phyloP scores from a whole-genome alignment of 2,113 vertebrate genomes.

The Callocephalon fimbriatum region DNA sequence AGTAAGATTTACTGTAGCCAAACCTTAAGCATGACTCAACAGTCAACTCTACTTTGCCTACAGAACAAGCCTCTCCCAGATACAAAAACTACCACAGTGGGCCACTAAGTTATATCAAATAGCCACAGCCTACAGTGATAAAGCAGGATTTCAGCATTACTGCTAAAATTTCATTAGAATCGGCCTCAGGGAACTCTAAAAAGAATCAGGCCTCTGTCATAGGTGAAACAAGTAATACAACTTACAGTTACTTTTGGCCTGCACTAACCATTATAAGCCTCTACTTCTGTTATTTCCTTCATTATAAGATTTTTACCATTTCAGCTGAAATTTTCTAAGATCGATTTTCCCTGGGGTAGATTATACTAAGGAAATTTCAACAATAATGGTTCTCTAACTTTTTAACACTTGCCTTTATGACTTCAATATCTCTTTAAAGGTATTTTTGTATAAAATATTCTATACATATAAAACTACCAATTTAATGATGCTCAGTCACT shows the following conservation, averaged over 20 bases:
- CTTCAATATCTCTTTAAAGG: not conserved
- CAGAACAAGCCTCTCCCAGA: not conserved
- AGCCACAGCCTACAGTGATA: not conserved
- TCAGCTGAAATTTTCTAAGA: not conserved
- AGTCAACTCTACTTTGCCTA: not conserved
- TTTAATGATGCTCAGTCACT: not conserved
- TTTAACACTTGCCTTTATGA: not conserved
- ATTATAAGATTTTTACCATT: not conserved
- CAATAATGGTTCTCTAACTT: not conserved
- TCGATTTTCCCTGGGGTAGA: not conserved
- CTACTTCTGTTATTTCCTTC: not conserved
- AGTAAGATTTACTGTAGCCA: not conserved
- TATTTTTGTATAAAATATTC: not conserved
- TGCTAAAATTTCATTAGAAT: not conserved
- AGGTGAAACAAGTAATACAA: not conserved
- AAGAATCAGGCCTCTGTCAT: not conserved
- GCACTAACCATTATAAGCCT: not conserved
- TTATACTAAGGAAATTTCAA: not conserved
- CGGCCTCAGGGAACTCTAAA: not conserved
- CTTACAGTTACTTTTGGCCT: not conserved
- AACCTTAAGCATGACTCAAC: not conserved
- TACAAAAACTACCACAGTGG: not conserved
- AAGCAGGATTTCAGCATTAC: not conserved
- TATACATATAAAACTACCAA: not conserved
- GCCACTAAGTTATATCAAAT: not conserved